A percentile compares a stretch with the other conserved stretches of the same genome.
Conservation (phyloP, 2,113 vertebrate genomes). For the Phylloscopus trochiloides region DNA sequence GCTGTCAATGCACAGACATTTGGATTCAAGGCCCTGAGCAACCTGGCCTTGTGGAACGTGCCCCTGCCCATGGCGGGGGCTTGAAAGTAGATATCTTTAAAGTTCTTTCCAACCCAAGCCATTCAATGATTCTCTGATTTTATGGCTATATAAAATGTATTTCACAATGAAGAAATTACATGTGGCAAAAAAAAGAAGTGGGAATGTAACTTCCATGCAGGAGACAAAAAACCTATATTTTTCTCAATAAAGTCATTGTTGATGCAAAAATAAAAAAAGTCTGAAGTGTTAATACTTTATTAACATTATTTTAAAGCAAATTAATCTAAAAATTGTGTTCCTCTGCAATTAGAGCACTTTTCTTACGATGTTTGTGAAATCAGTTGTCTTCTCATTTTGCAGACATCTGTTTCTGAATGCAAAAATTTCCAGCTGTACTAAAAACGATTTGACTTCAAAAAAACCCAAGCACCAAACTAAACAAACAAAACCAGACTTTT, state of each 20-base stretch:
- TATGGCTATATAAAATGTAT: accelerated
- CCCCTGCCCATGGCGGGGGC: too few species aligned
- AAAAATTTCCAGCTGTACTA: not conserved
- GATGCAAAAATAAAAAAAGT: not conserved
- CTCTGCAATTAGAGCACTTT: not conserved
- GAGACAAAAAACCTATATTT: not conserved
- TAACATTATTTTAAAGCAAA: not conserved
- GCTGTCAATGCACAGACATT: not conserved
- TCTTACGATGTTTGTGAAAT: not conserved
- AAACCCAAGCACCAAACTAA: not conserved
- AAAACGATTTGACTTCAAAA: not conserved
- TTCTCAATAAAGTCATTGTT: not conserved
- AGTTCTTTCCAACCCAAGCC: not conserved
- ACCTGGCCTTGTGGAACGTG: not conserved
- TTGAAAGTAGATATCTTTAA: not conserved
- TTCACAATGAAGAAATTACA: not conserved
- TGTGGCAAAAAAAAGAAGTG: accelerated
- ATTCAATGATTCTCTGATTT: not conserved
- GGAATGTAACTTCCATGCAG: not conserved
- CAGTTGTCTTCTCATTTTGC: not conserved
- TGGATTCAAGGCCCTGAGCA: not conserved
- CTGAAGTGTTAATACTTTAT: not conserved
- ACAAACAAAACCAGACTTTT: not conserved
- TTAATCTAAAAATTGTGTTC: not conserved
- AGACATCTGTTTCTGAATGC: not conserved